Evolutionary conservation across 2,113 vertebrate genomes (phyloP), one percentile per base, ranked within the genome.

Genomic region (Tapirus terrestris): DNA sequence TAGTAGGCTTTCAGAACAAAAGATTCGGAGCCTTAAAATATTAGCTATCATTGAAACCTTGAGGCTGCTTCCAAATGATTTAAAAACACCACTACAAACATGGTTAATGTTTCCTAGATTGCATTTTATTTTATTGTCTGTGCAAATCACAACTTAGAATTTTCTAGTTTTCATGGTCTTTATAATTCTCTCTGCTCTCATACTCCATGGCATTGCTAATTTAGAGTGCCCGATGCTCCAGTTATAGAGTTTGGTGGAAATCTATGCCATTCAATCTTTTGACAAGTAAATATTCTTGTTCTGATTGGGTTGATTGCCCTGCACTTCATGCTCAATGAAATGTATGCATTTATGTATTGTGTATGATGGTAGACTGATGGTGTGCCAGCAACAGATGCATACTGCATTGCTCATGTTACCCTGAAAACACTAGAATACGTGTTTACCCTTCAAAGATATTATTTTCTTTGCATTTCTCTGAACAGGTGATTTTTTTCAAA

Each of bases 401-500:
- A 29, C 21, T 17, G 6, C 8, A 25, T 56, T 77, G 82, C 60
- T 94, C 23, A 79, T 11, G 16, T n/a, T 56, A 72, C 31, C 20
- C 45, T 67, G 14, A 58, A 92, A 94, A 80, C 29, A 83, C 25
- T 4, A 21, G 20, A 61, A 53, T 21, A 80, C 1, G 0, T 23
- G 48, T 79, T 70, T 95, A 79, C 6, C 16, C 31, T 91, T 89
- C 70, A 92, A 82, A 13, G 2, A 21, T 48, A 63, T 33, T 6
- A n/a, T 91, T 67, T 90, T 36, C 76, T 77, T 76, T 79, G 45
- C 80, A 65, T 89, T 94, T 80, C 36, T 97, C 76, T 13, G 39
- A 97, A 61, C n/a, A 82, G 73, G 27, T 45, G 29, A 43, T 82
- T 31, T 97, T 86, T 93, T 84, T 93, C 53, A 36, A 70, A 97